Base-by-base conservation (phyloP, 2,888 invertebrate genomes). In the Epinotia ramella region DNA sequence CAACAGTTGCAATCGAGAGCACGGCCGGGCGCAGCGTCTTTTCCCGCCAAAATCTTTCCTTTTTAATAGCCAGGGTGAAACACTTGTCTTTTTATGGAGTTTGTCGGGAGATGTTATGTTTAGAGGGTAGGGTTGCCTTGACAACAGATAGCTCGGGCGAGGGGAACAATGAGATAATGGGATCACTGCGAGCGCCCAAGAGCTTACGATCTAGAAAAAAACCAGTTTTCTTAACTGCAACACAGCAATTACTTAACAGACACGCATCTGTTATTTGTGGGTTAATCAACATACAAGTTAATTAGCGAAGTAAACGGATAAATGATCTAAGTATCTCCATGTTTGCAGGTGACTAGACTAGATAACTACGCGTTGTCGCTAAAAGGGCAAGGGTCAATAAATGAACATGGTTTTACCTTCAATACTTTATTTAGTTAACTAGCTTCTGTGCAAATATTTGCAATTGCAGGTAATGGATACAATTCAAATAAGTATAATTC, bases 1-100 rank as follows among this genome's bases (percentile, higher is more conserved):
- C 91, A 92, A 92, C 90, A 88, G 87, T 89, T 84, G 83, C 87
- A 84, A 87, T 87, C 84, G 84, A 82, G 85, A 87, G 82, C 87
- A 84, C 83, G 84, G 82, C 81, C 82, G 82, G 84, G 83, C 80
- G 84, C 80, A 84, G 80, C 78, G 81, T 82, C 80, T 84, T 86
- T 89, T 89, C 86, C 87, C 88, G 86, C 88, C 87, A 85, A 86
- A 86, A 78, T 79, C 77, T 77, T 74, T 74, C 76, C 73, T 76
- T 64, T 71, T 62, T 46, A n/a, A 53, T 28, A 20, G 28, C 20
- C 7, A 20, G 20, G 11, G 18, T 6, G 20, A 60, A 57, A 20
- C 20, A 5, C 1, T 28, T 64, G 33, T 13, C 7, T 24, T 53
- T 63, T 40, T 64, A 65, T 59, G 12, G 18, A 57, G 28, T 65